Evolutionary conservation across 2,888 invertebrate genomes (phyloP).

Genomic region (Lysandra bellargus): DNA sequence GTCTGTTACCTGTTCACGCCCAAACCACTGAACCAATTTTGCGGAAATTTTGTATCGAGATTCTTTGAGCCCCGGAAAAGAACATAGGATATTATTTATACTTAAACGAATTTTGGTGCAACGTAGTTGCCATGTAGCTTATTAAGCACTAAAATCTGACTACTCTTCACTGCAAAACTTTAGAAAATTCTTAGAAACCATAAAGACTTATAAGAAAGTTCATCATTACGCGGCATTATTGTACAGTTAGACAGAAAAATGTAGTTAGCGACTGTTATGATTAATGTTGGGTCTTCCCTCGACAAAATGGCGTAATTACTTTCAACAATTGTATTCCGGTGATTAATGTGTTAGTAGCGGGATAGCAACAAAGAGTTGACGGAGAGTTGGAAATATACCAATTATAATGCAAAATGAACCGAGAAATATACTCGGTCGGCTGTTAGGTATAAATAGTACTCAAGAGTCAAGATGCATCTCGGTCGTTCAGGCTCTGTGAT

Average conservation of each 20-base stretch:
- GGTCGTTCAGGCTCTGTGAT: no score
- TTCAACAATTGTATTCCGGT: slow-evolving; percentile 7
- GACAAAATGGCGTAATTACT: slow-evolving; percentile 19
- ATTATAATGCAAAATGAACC: neutral
- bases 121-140: no score
- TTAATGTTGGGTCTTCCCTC: slow-evolving; percentile 40
- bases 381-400: neutral
- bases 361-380: slow-evolving; percentile 10
- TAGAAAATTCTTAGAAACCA: neutral
- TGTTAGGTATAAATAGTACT: no score
- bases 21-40: no score
- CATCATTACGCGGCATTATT: slow-evolving; percentile 40
- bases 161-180: neutral
- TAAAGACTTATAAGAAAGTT: neutral
- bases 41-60: no score
- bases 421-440: no score
- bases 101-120: no score
- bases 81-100: no score
- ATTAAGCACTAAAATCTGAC: neutral
- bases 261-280: slow-evolving; percentile 48
- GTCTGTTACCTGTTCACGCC: no score
- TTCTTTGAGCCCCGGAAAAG: no score
- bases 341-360: slow-evolving; percentile 17
- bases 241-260: slow-evolving; percentile 48
- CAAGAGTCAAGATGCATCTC: no score